Evolutionary conservation across 1,140 invertebrate genomes (phyloP).

Genomic region (Heliconius himera): DNA sequence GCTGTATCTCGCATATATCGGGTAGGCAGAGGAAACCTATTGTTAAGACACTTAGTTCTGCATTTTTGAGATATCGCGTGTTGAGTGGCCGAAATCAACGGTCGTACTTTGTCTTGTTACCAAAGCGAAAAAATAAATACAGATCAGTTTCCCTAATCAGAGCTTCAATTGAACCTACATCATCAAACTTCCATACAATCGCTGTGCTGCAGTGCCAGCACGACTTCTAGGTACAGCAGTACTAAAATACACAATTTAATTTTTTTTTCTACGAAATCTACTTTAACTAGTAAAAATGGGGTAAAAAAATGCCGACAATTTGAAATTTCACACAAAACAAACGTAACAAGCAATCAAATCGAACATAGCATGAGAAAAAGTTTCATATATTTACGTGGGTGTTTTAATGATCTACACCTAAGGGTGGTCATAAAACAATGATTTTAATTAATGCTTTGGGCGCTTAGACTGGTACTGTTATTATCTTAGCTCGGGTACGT

Average conservation of each 20-base stretch:
- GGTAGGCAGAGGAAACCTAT: too few relatives aligned
- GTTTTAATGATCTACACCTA: constrained; percentile 34
- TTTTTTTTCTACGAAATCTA: too few relatives aligned
- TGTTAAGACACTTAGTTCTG: too few relatives aligned
- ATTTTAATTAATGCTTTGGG: constrained; percentile 42
- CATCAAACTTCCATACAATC: too few relatives aligned
- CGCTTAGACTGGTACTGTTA: constrained; percentile 30
- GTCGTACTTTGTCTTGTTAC: too few relatives aligned
- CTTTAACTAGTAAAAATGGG: neutral
- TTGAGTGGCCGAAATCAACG: too few relatives aligned
- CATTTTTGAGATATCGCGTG: too few relatives aligned
- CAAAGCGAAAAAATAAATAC: too few relatives aligned
- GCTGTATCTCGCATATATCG: neutral
- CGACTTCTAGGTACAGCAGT: neutral
- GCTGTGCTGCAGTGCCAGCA: too few relatives aligned
- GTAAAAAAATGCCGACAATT: neutral
- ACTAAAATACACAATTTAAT: neutral
- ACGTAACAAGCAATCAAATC: constrained; percentile 13
- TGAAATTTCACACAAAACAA: constrained; percentile 14
- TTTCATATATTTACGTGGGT: constrained; percentile 22
- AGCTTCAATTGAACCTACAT: too few relatives aligned
- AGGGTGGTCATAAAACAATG: constrained; percentile 38
- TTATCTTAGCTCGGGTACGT: constrained; percentile 34
- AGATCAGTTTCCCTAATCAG: too few relatives aligned
- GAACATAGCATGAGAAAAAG: constrained; percentile 4